Percentiles rank a stretch among this genome's conserved stretches.
These are phyloP conservation scores for Hermetia illucens DNA, from an alignment of 1,140 invertebrate species.

Conservation along the genomic window DNA sequence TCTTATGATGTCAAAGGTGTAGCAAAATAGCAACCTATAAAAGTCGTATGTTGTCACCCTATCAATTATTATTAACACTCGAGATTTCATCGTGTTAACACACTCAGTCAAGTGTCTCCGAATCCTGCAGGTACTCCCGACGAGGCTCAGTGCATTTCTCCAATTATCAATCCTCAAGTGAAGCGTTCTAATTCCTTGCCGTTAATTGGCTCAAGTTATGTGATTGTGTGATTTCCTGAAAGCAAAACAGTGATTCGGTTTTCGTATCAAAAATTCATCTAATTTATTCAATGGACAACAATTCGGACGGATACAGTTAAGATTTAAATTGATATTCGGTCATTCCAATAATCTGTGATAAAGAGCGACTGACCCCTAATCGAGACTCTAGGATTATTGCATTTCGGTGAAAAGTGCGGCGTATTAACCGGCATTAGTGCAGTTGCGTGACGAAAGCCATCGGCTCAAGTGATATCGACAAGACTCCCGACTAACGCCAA, in stretches of 20 bases:
- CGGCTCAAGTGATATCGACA: background rate
- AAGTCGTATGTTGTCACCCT: background rate
- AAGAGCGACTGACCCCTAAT: no score
- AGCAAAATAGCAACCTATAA: background rate
- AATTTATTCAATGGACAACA: no score
- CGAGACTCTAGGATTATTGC: no score
- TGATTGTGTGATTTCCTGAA: background rate
- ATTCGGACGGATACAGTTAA: no score
- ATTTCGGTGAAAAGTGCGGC: background rate
- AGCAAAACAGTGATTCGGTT: background rate
- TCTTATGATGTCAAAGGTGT: background rate
- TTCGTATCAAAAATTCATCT: background rate
- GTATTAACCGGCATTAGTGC: background rate
- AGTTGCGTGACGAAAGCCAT: background rate
- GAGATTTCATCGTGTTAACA: background rate
- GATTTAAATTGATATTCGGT: no score
- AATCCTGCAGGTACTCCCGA: background rate
- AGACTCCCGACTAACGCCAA: no score
- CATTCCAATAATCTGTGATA: no score
- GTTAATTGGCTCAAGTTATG: background rate
- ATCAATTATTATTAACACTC: background rate
- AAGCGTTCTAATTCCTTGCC: background rate
- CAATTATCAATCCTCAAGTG: background rate
- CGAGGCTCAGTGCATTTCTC: background rate
- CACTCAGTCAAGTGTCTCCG: background rate